Evolutionary conservation across 2,113 vertebrate species (phyloP).

Genomic region (Oreochromis niloticus): DNA sequence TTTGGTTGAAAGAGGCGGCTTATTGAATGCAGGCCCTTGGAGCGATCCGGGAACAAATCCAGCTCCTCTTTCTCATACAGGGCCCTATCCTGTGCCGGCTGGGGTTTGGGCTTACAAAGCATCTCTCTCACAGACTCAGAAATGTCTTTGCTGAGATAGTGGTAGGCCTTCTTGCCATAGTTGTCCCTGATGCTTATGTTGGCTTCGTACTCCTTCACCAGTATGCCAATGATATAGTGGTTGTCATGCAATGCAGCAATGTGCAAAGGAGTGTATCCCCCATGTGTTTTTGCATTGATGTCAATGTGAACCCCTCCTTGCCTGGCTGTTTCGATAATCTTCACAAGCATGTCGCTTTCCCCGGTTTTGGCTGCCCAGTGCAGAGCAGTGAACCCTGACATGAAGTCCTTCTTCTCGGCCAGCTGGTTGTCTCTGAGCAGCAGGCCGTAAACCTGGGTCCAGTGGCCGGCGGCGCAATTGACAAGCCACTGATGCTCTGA

Average conservation of each 20-base stretch:
- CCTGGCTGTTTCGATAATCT: conserved; percentile 73
- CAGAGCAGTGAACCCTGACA: conserved; percentile 87
- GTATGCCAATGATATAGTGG: conserved; percentile 70
- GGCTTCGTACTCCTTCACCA: conserved; percentile 77
- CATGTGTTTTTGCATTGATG: conserved; percentile 77
- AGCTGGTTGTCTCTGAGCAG: conserved; percentile 79
- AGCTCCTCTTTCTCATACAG: conserved; percentile 70
- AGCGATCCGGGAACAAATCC: conserved; percentile 74
- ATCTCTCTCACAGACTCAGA: conserved; percentile 67
- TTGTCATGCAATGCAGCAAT: conserved; percentile 84
- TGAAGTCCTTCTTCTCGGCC: conserved; percentile 84
- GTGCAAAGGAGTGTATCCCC: conserved; percentile 90
- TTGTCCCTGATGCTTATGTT: conserved; percentile 80
- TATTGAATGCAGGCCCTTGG: conserved; percentile 78
- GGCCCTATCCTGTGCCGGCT: neutral
- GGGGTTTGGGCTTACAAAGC: conserved; percentile 69
- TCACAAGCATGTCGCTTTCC: conserved; percentile 77
- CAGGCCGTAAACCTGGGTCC: conserved; percentile 84
- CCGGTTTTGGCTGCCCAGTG: conserved; percentile 94
- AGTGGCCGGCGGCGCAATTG: conserved; percentile 76
- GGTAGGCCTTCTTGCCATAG: conserved; percentile 83
- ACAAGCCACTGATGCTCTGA: conserved; percentile 86
- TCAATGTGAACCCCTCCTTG: conserved; percentile 63
- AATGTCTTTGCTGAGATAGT: conserved; percentile 77
- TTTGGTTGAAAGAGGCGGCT: conserved; percentile 81